Evolutionary conservation across 2,888 invertebrate genomes (phyloP).

Genomic region (Eupithecia dodoneata): DNA sequence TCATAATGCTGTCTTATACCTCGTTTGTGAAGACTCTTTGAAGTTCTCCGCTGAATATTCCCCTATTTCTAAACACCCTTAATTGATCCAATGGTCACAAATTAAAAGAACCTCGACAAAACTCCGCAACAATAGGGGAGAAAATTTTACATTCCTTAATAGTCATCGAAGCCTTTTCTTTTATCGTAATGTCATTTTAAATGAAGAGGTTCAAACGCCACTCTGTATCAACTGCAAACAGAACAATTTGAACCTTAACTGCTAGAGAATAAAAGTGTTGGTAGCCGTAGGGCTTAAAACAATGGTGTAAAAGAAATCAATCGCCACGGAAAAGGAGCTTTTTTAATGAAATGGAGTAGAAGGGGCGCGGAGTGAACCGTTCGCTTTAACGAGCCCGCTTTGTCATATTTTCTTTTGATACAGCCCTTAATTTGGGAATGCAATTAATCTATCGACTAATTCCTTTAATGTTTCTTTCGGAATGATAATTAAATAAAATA

Average conservation of each 20-base stretch:
- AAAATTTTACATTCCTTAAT: slow-evolving; percentile 63
- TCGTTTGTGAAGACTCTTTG: neutral
- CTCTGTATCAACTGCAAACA: slow-evolving; percentile 35
- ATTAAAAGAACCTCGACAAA: slow-evolving; percentile 46
- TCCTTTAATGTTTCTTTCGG: slow-evolving; percentile 45
- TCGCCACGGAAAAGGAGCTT: slow-evolving; percentile 70
- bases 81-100: slow-evolving; percentile 38
- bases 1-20: slow-evolving; percentile 1
- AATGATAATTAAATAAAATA: neutral
- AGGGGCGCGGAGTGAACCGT: slow-evolving; percentile 73
- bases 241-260: slow-evolving; percentile 28
- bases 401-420: slow-evolving; percentile 80
- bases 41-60: neutral
- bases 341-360: slow-evolving; percentile 80
- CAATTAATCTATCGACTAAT: slow-evolving; percentile 63
- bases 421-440: slow-evolving; percentile 61
- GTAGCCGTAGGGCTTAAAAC: slow-evolving; percentile 45
- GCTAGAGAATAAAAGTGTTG: slow-evolving; percentile 46
- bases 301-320: slow-evolving; percentile 73
- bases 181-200: slow-evolving; percentile 71
- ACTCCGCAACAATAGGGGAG: slow-evolving; percentile 46
- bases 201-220: slow-evolving; percentile 66
- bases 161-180: slow-evolving; percentile 71
- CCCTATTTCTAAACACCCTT: slow-evolving; percentile 15
- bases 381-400: slow-evolving; percentile 77